Percentiles rank a stretch among this genome's conserved stretches.
Conservation (phyloP, 2,797 vertebrate species). For the Falco rusticolus region DNA sequence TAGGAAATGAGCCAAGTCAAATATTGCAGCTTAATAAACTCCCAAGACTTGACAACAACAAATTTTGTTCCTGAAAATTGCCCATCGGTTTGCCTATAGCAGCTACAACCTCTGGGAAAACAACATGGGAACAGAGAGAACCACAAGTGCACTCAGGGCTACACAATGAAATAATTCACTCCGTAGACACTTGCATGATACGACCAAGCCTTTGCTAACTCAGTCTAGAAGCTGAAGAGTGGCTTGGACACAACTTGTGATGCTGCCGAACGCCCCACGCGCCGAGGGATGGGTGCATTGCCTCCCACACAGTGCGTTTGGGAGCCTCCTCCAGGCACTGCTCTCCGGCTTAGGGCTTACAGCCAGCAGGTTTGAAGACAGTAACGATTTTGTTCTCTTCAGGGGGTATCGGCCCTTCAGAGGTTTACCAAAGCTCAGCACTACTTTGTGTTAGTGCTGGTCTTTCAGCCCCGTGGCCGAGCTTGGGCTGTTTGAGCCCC, state of each 20-base stretch:
- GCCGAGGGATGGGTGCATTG: accelerated
- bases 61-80: background rate
- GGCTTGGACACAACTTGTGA: background rate
- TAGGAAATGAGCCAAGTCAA: constrained; percentile 59
- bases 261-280: accelerated
- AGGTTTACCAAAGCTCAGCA: background rate
- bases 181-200: accelerated
- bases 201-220: background rate
- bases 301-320: accelerated
- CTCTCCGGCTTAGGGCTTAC: background rate
- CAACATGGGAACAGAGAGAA: background rate
- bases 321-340: too few relatives aligned
- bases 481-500: background rate
- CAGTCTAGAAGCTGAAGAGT: background rate
- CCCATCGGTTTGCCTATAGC: background rate
- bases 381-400: background rate
- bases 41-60: background rate
- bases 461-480: background rate
- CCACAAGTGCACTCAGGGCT: background rate
- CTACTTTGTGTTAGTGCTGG: background rate
- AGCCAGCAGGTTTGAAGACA: background rate
- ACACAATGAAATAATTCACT: background rate
- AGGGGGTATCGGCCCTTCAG: background rate
- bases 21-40: constrained; percentile 24
- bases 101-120: background rate